A percentile compares a stretch with the other conserved stretches of the same genome.
Conservation (phyloP, 2,797 vertebrate species). For the Phaenicophaeus curvirostris region DNA sequence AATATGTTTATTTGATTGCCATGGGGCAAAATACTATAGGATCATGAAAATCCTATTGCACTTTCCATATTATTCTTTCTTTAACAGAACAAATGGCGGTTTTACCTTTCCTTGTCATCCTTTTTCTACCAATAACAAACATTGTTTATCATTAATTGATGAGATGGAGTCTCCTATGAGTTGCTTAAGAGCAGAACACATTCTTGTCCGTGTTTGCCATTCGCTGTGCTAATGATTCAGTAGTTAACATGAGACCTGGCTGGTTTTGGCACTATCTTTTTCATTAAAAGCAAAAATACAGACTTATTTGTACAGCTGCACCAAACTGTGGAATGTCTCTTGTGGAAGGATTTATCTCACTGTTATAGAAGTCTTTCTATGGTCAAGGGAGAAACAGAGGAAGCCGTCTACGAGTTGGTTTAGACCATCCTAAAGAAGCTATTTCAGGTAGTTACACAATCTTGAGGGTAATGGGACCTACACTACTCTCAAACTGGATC, state of each 20-base stretch:
- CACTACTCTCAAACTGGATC: not conserved
- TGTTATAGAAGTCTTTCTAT: not conserved
- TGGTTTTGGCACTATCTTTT: not conserved
- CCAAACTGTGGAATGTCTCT: not conserved
- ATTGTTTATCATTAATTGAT: not conserved
- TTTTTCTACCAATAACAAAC: not conserved
- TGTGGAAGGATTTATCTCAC: not conserved
- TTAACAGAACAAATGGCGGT: not conserved
- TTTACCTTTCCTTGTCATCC: not conserved
- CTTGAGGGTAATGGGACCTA: not conserved
- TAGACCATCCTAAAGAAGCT: not conserved
- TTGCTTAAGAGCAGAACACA: not conserved
- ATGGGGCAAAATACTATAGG: not conserved
- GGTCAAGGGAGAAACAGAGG: not conserved
- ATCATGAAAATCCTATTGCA: not conserved
- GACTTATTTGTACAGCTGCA: constrained; percentile 34
- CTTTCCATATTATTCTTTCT: not conserved
- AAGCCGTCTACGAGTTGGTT: not conserved
- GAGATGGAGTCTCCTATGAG: not conserved
- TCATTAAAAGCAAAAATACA: not conserved
- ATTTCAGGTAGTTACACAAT: not conserved
- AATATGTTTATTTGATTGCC: not conserved
- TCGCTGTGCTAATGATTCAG: not conserved
- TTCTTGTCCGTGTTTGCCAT: not conserved
- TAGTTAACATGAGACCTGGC: not conserved